Conservation (phyloP, 2,888 invertebrate genomes). For the Monopis laevigella region DNA sequence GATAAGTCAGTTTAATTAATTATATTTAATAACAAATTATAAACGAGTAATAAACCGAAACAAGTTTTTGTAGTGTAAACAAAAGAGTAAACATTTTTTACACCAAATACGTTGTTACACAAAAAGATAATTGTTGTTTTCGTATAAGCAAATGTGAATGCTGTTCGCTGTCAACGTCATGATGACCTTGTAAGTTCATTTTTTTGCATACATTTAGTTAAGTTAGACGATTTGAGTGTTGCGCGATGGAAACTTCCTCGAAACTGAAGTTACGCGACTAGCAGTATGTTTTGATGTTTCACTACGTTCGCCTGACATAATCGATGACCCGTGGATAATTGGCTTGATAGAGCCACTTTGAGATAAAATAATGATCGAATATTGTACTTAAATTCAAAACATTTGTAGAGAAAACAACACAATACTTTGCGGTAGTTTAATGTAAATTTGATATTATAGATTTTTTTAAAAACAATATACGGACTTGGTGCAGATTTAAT, state of each 20-base stretch:
- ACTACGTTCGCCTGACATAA: constrained; percentile 3
- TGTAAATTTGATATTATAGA: too few relatives aligned
- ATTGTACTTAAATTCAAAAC: too few relatives aligned
- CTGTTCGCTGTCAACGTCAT: background rate
- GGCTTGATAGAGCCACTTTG: too few relatives aligned
- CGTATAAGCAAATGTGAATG: too few relatives aligned
- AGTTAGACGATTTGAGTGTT: constrained; percentile 2
- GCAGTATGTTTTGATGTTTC: background rate
- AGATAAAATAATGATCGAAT: too few relatives aligned
- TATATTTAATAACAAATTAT: background rate
- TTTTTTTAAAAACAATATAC: too few relatives aligned
- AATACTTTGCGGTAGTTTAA: too few relatives aligned
- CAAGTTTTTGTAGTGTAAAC: background rate
- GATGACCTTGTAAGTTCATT: constrained; percentile 1
- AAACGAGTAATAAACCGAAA: background rate
- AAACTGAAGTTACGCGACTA: background rate
- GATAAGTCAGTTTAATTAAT: background rate
- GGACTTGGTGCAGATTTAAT: too few relatives aligned
- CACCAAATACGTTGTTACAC: background rate
- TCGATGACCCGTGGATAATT: background rate
- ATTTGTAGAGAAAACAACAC: too few relatives aligned
- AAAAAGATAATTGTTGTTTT: background rate
- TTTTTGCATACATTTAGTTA: background rate
- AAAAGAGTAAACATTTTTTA: background rate
- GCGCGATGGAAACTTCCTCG: constrained; percentile 3